Evolutionary conservation across 2,888 invertebrate species (phyloP), one percentile per base, ranked within the genome.

Genomic region (Zaprionus lineosus): DNA sequence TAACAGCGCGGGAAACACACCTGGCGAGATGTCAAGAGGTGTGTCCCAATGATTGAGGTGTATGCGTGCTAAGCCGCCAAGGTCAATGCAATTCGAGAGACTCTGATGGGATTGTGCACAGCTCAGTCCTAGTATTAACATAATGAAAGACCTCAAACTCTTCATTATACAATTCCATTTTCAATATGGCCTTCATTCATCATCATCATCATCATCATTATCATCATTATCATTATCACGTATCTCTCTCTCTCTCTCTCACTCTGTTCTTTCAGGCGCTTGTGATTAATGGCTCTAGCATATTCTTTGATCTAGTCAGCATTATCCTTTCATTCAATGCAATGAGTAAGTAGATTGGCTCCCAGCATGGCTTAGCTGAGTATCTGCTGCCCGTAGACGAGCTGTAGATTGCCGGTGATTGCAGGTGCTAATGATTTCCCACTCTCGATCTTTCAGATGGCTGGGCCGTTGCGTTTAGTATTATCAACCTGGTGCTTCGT

Each of bases 251-350:
- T 24, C 31, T 26, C 40, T 55, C n/a, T n/a, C n/a, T n/a, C n/a
- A n/a, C n/a, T 37, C 29, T 40, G 6, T 34, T 37, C 39, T n/a
- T 63, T 28, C 86, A 90, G 90, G 90, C 90, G 66, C 86, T 90
- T 72, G 84, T 89, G 62, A 89, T 90, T 66, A 75, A 90, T 69
- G 86, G 76, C 73, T 87, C 86, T 64, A 89, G 90, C 83, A 88
- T 90, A 73, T 84, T 90, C 81, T 85, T 90, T 74, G 90, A 90
- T 78, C 74, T 90, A 79, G 74, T 89, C 74, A 79, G 79, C 83
- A 88, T 90, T 60, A 83, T 89, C 68, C 47, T 87, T 58, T 82
- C 79, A 82, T 86, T 83, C 74, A n/a, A 70, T 58, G 47, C 3
- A 28, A 88, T 89, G 89, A 90, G 90, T 90, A 81, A 90, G 90